Percentiles rank a stretch among this genome's conserved stretches.
Conservation (phyloP, 2,888 invertebrate species). For the Zygogramma bicolorata region DNA sequence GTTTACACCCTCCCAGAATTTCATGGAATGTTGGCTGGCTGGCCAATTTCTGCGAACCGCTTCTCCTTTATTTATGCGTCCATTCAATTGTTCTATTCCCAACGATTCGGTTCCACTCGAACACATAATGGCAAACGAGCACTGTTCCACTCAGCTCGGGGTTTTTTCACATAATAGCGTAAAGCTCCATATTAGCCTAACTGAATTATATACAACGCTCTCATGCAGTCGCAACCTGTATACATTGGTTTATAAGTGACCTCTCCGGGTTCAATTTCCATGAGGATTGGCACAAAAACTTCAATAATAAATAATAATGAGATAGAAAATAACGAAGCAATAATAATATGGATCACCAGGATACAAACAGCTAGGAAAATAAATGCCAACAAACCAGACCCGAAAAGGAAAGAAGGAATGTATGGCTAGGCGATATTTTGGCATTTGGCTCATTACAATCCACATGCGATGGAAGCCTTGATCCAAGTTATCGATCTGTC, state of each 20-base stretch:
- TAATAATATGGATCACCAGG: background rate
- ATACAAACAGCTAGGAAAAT: background rate
- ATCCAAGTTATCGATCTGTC: too few species aligned
- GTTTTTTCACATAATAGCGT: background rate
- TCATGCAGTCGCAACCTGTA: background rate
- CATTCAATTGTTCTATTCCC: background rate
- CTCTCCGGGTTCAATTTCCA: slow-evolving; percentile 2
- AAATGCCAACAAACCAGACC: slow-evolving; percentile 5
- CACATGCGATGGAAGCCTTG: background rate
- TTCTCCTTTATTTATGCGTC: too few species aligned
- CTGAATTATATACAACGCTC: slow-evolving; percentile 10
- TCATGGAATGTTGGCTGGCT: too few species aligned
- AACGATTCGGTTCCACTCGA: background rate
- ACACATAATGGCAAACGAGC: background rate
- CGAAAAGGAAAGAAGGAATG: background rate
- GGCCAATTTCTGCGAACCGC: too few species aligned
- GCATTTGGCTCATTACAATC: background rate
- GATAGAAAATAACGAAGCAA: slow-evolving; percentile 10
- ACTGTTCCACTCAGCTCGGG: background rate
- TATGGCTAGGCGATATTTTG: background rate
- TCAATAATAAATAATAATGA: background rate
- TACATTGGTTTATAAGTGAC: background rate
- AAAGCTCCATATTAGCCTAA: slow-evolving; percentile 3
- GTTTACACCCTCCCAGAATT: too few species aligned
- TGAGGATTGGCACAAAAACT: slow-evolving; percentile 3